Percentiles rank a stretch among this genome's conserved stretches.
phyloP scores from a whole-genome alignment of 2,797 vertebrate species.

The Garrulus glandarius region DNA sequence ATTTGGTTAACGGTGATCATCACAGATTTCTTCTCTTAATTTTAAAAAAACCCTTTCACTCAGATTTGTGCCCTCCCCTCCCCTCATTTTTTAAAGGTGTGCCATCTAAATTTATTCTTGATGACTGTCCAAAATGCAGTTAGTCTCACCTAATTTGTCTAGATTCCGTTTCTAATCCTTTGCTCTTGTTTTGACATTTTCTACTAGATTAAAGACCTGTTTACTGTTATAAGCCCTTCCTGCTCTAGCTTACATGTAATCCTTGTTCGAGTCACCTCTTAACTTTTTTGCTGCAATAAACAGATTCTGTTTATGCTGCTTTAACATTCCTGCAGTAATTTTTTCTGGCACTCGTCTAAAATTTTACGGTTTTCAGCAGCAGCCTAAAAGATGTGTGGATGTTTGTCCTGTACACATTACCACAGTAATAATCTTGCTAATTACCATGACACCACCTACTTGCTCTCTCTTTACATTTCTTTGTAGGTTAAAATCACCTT shows the following conservation, averaged over 20 bases:
- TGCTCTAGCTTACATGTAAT: not conserved
- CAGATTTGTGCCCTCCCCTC: not conserved
- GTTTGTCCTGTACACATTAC: not conserved
- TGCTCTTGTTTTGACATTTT: not conserved
- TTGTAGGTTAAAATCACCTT: not conserved
- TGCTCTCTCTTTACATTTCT: not conserved
- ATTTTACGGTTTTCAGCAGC: not conserved
- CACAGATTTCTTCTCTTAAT: not conserved
- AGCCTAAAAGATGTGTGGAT: not conserved
- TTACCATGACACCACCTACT: not conserved
- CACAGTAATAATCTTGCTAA: not conserved
- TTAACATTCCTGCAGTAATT: not conserved
- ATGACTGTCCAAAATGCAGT: not conserved
- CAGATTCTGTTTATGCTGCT: not conserved
- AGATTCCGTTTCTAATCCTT: not conserved
- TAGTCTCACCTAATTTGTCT: not conserved
- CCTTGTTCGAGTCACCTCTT: not conserved
- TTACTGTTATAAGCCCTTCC: not conserved
- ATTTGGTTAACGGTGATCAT: not conserved
- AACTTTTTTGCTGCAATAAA: not conserved
- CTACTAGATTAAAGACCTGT: not conserved
- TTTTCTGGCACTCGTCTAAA: not conserved
- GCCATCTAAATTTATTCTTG: not conserved
- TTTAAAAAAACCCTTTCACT: rapidly evolving
- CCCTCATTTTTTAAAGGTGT: not conserved